Conservation (phyloP, 1,140 invertebrate species). For the Babylonia areolata region DNA sequence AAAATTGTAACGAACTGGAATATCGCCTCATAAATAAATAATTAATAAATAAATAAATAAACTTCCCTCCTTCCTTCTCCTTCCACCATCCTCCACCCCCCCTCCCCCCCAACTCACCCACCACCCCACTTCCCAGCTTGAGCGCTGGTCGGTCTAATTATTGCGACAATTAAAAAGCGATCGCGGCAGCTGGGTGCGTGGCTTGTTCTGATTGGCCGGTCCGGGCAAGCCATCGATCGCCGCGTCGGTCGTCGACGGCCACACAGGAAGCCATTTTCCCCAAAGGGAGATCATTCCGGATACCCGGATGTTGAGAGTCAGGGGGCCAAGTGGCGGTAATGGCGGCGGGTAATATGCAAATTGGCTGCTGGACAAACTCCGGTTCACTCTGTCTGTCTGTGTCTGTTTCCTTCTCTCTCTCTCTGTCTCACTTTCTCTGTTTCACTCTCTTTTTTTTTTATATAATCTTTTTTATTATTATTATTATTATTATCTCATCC, state of each 20-base stretch:
- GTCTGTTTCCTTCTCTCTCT: background rate
- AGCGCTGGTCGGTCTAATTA: background rate
- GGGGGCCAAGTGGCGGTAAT: background rate
- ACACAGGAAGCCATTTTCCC: conserved; percentile 6
- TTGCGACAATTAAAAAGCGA: conserved; percentile 2
- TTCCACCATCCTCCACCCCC: background rate
- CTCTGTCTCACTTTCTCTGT: background rate
- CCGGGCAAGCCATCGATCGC: background rate
- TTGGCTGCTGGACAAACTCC: background rate
- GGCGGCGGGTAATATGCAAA: background rate
- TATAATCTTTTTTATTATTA: background rate
- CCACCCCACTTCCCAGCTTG: background rate
- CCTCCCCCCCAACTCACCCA: background rate
- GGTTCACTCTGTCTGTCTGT: background rate
- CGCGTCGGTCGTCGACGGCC: background rate
- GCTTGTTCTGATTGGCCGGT: background rate
- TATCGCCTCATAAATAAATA: no score
- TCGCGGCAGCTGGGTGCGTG: background rate
- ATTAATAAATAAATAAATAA: no score
- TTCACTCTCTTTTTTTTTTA: background rate
- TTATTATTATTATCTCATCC: no score
- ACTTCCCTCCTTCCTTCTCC: background rate
- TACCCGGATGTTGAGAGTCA: background rate
- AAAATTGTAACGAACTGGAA: no score
- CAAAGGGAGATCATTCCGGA: conserved; percentile 7